Percentiles rank a stretch among this genome's conserved stretches.
phyloP scores from a whole-genome alignment of 2,888 invertebrate genomes.

The Coecobrya sp. region DNA sequence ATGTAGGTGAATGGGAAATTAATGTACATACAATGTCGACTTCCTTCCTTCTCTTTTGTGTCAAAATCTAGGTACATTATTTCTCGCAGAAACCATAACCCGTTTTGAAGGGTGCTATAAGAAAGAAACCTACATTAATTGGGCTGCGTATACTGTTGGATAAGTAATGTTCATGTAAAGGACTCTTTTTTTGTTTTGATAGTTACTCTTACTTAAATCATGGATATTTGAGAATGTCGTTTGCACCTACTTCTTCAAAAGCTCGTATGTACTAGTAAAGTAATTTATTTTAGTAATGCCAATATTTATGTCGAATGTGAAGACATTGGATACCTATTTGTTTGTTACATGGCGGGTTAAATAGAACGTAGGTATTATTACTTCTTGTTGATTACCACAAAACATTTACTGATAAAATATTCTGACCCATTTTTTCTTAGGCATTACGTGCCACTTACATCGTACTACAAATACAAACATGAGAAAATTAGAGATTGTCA shows the following conservation, averaged over 20 bases:
- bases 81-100: conserved; percentile 23
- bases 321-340: conserved; percentile 15
- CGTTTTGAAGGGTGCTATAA: conserved; percentile 49
- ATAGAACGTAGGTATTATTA: background rate
- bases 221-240: conserved; percentile 14
- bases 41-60: conserved; percentile 74
- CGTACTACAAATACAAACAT: background rate
- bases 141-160: background rate
- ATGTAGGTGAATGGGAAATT: conserved; percentile 28
- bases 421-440: conserved; percentile 55
- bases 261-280: no score
- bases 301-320: background rate
- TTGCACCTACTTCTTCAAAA: background rate
- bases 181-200: background rate
- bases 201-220: background rate
- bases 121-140: background rate
- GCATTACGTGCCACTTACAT: background rate
- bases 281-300: background rate
- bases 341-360: conserved; percentile 7
- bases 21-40: conserved; percentile 39
- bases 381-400: conserved; percentile 20
- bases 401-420: background rate
- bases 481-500: background rate
- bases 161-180: no score
- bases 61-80: conserved; percentile 28